These are phyloP conservation scores for Stomatorhinus walkeri DNA, from an alignment of 2,797 vertebrate species.

Conservation along the genomic window DNA sequence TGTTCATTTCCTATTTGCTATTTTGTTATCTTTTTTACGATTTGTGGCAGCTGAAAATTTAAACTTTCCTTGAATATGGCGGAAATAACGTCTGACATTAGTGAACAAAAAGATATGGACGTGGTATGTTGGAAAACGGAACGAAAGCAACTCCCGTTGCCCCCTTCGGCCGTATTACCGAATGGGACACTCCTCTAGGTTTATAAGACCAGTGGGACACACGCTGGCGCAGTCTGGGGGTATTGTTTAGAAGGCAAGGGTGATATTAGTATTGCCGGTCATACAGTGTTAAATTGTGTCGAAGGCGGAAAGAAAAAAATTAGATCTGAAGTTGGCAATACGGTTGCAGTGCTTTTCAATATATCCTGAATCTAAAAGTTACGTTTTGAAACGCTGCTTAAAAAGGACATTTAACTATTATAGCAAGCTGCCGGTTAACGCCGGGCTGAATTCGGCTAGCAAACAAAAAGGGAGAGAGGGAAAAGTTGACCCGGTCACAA, in stretches of 20 bases:
- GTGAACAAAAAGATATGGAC: not conserved
- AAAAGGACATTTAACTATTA: not conserved
- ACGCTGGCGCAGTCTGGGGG: conserved; percentile 44
- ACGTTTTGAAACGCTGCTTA: not conserved
- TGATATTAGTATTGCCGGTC: not conserved
- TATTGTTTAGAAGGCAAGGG: conserved; percentile 29
- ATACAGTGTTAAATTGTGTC: conserved; percentile 20
- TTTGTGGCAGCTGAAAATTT: not conserved
- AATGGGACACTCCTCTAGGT: conserved; percentile 41
- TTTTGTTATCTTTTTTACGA: not conserved
- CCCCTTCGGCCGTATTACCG: not conserved
- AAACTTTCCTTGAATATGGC: not conserved
- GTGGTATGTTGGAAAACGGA: not conserved
- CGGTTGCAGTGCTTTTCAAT: not conserved
- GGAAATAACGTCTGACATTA: not conserved
- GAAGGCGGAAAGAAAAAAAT: conserved; percentile 17
- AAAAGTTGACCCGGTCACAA: conserved; percentile 31
- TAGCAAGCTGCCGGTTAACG: conserved; percentile 28
- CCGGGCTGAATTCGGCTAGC: conserved; percentile 9
- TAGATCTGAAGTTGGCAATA: conserved; percentile 14
- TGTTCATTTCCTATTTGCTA: not conserved
- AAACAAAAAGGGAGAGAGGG: conserved; percentile 15
- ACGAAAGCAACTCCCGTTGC: not conserved
- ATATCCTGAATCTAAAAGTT: not conserved
- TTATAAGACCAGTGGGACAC: conserved; percentile 36